Conservation (phyloP, 2,888 invertebrate genomes). For the Heliconius charithonia region DNA sequence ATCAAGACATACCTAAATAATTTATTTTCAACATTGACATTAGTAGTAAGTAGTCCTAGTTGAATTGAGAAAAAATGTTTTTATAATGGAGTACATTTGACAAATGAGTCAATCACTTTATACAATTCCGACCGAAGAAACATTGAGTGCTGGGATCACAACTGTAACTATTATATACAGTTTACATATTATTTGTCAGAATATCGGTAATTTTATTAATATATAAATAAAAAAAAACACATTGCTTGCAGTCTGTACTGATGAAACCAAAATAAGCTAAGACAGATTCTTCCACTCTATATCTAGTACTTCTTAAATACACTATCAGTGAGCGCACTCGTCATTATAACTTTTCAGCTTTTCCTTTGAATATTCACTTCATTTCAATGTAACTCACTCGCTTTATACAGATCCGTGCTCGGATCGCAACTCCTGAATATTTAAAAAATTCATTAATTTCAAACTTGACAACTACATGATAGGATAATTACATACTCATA, state of each 20-base stretch:
- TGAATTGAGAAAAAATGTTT: background rate
- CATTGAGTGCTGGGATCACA: constrained; percentile 1
- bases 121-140: background rate
- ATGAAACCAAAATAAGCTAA: background rate
- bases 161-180: background rate
- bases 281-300: background rate
- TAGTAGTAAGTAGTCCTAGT: background rate
- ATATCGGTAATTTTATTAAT: background rate
- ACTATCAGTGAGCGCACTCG: no score
- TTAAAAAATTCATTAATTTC: no score
- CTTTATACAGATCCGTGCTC: no score
- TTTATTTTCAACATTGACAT: constrained; percentile 14
- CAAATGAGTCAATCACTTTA: background rate
- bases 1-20: background rate
- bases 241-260: background rate
- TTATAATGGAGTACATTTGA: background rate
- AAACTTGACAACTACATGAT: no score
- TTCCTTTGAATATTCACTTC: no score
- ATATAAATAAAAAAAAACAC: background rate
- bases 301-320: background rate
- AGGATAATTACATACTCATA: no score
- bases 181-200: background rate
- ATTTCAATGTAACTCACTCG: no score
- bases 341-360: no score
- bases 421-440: no score